These are phyloP conservation scores for silkworm (Bombyx mori) DNA, from an alignment of 1,140 invertebrate genomes.

Conservation along the genomic window DNA sequence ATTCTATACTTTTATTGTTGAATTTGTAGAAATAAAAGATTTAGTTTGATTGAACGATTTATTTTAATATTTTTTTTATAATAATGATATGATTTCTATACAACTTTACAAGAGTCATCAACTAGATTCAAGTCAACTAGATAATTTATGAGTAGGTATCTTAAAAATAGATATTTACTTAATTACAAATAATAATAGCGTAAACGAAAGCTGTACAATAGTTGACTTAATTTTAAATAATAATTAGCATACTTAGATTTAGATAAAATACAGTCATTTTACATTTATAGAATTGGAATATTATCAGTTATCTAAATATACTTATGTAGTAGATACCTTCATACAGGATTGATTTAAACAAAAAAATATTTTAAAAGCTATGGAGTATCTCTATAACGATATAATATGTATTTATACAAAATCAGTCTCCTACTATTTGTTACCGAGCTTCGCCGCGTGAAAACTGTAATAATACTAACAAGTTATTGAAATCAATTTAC, in stretches of 20 bases:
- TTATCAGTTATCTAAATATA: slow-evolving; percentile 12
- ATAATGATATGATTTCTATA: slow-evolving; percentile 71
- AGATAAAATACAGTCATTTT: slow-evolving; percentile 55
- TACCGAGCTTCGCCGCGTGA: slow-evolving; percentile 35
- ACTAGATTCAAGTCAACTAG: slow-evolving; percentile 65
- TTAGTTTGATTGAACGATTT: slow-evolving; percentile 60
- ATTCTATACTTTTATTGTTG: too few relatives aligned
- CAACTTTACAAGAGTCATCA: slow-evolving; percentile 60
- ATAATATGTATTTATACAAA: slow-evolving; percentile 62
- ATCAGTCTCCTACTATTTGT: slow-evolving; percentile 69
- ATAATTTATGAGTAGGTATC: slow-evolving; percentile 57
- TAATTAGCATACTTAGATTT: slow-evolving; percentile 38
- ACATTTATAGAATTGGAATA: slow-evolving; percentile 53
- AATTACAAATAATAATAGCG: slow-evolving; percentile 54
- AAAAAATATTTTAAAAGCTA: slow-evolving; percentile 6
- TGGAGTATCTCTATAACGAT: slow-evolving; percentile 36
- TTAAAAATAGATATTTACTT: slow-evolving; percentile 47
- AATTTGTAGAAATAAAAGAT: slow-evolving; percentile 24
- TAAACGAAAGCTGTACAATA: slow-evolving; percentile 58
- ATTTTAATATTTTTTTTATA: slow-evolving; percentile 67
- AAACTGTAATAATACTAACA: slow-evolving; percentile 28
- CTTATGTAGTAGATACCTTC: slow-evolving; percentile 9
- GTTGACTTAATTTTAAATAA: slow-evolving; percentile 40
- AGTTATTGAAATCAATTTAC: slow-evolving; percentile 25
- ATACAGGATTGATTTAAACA: slow-evolving; percentile 14